A percentile compares a stretch with the other conserved stretches of the same genome.
Conservation (phyloP, 2,888 invertebrate genomes). For the Dorcus hopei region DNA sequence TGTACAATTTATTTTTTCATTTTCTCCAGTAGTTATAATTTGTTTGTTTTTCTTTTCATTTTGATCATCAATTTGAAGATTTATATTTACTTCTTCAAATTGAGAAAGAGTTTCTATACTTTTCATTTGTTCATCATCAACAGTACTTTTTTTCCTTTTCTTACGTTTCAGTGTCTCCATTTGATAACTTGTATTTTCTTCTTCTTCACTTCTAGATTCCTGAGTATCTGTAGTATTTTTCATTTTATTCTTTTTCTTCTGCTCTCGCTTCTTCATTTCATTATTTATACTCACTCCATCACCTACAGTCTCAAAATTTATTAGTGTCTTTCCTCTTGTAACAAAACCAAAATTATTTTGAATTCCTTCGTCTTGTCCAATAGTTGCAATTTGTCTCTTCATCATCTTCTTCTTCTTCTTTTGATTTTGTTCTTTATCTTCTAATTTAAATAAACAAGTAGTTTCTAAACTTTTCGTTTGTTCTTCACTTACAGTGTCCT, state of each 20-base stretch:
- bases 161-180: slow-evolving; percentile 1
- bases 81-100: no score
- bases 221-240: no score
- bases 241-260: slow-evolving; percentile 5
- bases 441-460: not conserved
- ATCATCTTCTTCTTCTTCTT: slow-evolving; percentile 8
- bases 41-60: not conserved
- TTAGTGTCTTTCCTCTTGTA: slow-evolving; percentile 11
- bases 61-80: slow-evolving; percentile 9
- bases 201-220: not conserved
- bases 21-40: not conserved
- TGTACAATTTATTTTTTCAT: not conserved
- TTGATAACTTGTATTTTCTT: slow-evolving; percentile 24
- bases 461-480: not conserved
- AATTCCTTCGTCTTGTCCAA: not conserved
- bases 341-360: not conserved
- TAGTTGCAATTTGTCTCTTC: not conserved
- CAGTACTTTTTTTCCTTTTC: slow-evolving; percentile 3
- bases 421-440: not conserved
- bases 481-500: not conserved
- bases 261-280: slow-evolving; percentile 12
- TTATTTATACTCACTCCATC: slow-evolving; percentile 7
- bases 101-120: slow-evolving; percentile 16
- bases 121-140: not conserved
- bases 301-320: not conserved